phyloP scores from a whole-genome alignment of 2,113 vertebrate species.

The Aramus guarauna region DNA sequence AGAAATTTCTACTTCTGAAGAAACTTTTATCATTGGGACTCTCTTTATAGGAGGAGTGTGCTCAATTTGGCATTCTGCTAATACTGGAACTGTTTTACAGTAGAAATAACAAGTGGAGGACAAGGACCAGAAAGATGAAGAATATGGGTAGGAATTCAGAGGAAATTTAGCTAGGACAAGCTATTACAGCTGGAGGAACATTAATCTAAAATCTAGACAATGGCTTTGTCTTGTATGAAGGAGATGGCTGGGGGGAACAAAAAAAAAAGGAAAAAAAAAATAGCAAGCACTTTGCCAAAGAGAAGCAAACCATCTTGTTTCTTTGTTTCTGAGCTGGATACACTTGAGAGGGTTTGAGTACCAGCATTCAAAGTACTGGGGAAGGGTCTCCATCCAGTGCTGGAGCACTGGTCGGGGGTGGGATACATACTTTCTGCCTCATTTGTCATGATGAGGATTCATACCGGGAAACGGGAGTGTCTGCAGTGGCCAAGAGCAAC shows the following conservation, averaged over 20 bases:
- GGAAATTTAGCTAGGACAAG: neutral
- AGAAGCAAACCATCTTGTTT: neutral
- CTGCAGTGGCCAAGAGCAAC: neutral
- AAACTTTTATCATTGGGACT: neutral
- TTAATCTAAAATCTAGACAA: neutral
- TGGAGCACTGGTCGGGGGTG: neutral
- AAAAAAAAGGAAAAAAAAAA: too few species aligned
- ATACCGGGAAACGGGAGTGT: neutral
- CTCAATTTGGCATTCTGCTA: neutral
- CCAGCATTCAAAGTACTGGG: neutral
- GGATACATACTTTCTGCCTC: neutral
- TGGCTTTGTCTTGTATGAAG: neutral
- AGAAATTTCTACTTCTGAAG: neutral
- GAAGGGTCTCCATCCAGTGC: neutral
- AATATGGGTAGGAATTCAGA: neutral
- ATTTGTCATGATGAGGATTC: neutral
- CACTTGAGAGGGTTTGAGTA: neutral
- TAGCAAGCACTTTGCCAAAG: neutral
- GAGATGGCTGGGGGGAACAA: neutral
- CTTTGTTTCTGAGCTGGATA: neutral
- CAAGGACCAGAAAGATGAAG: neutral
- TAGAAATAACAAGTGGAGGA: neutral
- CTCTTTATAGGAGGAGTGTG: neutral
- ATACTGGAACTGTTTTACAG: neutral
- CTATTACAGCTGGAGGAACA: neutral